Percentiles rank a stretch among this genome's conserved stretches.
Conservation (phyloP, 2,888 invertebrate genomes). For the Cloeon dipterum region DNA sequence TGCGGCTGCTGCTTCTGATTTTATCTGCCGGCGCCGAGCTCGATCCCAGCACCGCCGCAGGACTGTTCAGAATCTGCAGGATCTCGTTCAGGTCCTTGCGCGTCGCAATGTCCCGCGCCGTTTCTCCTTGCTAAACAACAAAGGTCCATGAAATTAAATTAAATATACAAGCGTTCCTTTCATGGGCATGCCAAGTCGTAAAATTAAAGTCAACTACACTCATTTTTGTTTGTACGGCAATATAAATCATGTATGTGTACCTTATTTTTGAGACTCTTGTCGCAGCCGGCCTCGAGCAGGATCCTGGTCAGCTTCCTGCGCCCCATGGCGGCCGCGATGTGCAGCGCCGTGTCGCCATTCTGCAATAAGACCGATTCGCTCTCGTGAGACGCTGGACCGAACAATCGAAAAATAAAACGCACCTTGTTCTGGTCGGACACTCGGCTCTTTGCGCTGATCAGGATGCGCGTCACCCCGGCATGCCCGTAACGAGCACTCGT, state of each 20-base stretch:
- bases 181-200: too few relatives aligned
- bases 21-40: slow-evolving; percentile 14
- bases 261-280: slow-evolving; percentile 45
- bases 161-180: too few relatives aligned
- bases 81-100: slow-evolving; percentile 74
- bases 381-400: neutral
- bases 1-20: slow-evolving; percentile 19
- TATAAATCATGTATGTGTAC: too few relatives aligned
- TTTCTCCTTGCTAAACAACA: slow-evolving; percentile 45
- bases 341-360: slow-evolving; percentile 86
- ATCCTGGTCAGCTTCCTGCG: slow-evolving; percentile 75
- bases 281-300: slow-evolving; percentile 67
- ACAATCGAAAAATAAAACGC: slow-evolving; percentile 3
- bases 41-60: slow-evolving; percentile 19
- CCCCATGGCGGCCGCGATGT: slow-evolving; percentile 87
- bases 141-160: neutral
- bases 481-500: slow-evolving; percentile 91
- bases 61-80: slow-evolving; percentile 43
- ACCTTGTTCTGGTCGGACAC: slow-evolving; percentile 76
- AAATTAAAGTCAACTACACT: too few relatives aligned
- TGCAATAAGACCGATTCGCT: slow-evolving; percentile 11
- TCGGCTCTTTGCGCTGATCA: slow-evolving; percentile 71
- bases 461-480: slow-evolving; percentile 82
- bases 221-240: too few relatives aligned
- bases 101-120: slow-evolving; percentile 68